These are phyloP conservation scores for Octomys mimax DNA, from an alignment of 2,797 vertebrate species.

Conservation along the genomic window DNA sequence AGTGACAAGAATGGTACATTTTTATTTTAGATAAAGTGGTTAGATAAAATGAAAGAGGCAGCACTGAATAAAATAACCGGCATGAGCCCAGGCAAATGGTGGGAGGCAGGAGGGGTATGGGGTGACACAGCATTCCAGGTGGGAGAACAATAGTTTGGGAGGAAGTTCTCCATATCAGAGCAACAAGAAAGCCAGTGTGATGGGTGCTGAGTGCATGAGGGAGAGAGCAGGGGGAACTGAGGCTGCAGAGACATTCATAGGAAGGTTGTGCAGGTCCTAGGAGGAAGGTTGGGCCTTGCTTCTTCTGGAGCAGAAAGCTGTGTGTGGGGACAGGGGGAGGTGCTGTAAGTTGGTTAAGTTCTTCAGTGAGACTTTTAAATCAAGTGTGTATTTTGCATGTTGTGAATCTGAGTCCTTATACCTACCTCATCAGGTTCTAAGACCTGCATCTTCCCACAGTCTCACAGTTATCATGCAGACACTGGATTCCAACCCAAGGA, in stretches of 20 bases:
- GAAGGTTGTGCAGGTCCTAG: neutral
- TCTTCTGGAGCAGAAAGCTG: neutral
- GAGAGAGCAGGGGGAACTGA: neutral
- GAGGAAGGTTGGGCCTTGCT: accelerated
- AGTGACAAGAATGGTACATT: neutral
- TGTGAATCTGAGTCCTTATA: neutral
- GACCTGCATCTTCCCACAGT: neutral
- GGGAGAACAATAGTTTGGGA: neutral
- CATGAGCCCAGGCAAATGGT: neutral
- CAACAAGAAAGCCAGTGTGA: neutral
- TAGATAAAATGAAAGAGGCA: neutral
- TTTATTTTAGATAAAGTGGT: neutral
- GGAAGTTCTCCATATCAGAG: neutral
- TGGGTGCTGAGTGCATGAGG: neutral
- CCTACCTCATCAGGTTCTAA: neutral
- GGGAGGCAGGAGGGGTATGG: accelerated
- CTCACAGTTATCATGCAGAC: neutral
- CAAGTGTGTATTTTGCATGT: neutral
- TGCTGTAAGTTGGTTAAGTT: neutral
- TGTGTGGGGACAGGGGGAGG: neutral
- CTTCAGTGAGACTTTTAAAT: neutral
- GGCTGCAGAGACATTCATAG: neutral
- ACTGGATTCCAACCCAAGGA: neutral
- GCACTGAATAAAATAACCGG: neutral
- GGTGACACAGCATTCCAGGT: neutral